Conservation (phyloP, 2,113 vertebrate species). For the Rhea americana region DNA sequence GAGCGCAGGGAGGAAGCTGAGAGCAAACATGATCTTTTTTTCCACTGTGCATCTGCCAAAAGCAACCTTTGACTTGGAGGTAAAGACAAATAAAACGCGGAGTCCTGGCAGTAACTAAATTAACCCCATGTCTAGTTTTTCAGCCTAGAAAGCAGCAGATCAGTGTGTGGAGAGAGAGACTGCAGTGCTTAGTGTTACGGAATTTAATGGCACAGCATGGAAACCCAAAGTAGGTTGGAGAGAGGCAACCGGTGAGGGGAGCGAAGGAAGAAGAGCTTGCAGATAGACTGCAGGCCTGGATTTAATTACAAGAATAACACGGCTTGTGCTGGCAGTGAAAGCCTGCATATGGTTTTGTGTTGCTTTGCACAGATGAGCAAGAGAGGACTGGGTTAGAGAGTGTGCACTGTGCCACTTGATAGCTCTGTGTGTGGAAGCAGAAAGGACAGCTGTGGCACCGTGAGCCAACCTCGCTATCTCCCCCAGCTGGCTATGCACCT, state of each 20-base stretch:
- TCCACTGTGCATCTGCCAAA: not conserved
- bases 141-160: not conserved
- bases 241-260: conserved; percentile 1
- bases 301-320: conserved; percentile 53
- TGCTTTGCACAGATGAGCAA: not conserved
- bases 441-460: not conserved
- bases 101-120: not conserved
- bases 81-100: conserved; percentile 45
- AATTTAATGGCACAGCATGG: conserved; percentile 49
- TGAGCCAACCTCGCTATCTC: not conserved
- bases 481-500: rapidly evolving
- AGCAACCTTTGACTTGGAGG: not conserved
- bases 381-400: not conserved
- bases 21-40: not conserved
- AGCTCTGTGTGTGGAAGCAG: not conserved
- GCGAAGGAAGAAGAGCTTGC: not conserved
- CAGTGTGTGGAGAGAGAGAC: not conserved
- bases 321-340: conserved; percentile 15
- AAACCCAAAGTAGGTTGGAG: conserved; percentile 22
- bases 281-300: not conserved
- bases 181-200: not conserved
- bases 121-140: not conserved
- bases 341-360: conserved; percentile 1
- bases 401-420: not conserved
- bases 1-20: not conserved